Conservation (phyloP, 2,113 vertebrate species). For the Chionis minor region DNA sequence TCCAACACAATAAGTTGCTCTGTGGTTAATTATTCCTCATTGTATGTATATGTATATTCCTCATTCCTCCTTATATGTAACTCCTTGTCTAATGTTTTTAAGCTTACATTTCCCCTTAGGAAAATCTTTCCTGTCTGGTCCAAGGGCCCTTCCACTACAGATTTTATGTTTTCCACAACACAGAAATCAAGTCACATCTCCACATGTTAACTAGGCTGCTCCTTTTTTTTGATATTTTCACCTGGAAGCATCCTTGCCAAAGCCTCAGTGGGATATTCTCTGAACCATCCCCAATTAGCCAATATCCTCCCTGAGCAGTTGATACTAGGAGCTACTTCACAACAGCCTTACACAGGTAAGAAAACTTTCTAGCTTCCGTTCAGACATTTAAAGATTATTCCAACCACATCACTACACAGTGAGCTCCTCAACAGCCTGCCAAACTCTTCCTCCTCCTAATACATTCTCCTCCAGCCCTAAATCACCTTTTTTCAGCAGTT, state of each 20-base stretch:
- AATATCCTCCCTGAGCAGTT: neutral
- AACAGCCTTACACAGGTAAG: neutral
- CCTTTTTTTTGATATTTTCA: neutral
- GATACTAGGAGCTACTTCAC: neutral
- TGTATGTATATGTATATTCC: no score
- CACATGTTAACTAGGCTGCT: neutral
- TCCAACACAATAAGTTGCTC: neutral
- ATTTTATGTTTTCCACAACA: neutral
- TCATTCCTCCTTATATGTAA: accelerated
- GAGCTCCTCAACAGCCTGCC: neutral
- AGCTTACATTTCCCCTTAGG: neutral
- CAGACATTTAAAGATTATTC: neutral
- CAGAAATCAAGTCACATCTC: neutral
- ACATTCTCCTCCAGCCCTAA: neutral
- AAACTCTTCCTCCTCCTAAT: neutral
- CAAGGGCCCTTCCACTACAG: neutral
- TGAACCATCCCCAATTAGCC: neutral
- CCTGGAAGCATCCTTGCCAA: neutral
- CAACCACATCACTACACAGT: neutral
- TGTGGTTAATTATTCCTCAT: neutral
- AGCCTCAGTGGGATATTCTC: neutral
- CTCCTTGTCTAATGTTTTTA: neutral
- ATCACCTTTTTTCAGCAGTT: neutral
- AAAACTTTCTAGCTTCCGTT: neutral
- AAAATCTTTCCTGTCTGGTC: neutral